These are phyloP conservation scores for Notolepis coatsorum DNA, from an alignment of 2,797 vertebrate genomes.

Conservation along the genomic window DNA sequence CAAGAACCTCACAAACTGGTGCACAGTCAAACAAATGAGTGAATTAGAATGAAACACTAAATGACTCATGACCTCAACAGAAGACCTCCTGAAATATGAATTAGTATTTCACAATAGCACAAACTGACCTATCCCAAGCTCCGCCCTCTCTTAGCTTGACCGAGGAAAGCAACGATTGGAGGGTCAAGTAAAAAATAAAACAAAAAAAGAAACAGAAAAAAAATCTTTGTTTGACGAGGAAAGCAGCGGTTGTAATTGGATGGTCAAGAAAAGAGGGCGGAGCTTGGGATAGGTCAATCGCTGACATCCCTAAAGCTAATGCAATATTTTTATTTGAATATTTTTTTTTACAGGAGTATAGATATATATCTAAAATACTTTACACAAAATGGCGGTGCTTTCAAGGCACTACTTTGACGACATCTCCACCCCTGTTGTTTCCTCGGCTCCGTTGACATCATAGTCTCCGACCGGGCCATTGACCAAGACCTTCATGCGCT, in stretches of 20 bases:
- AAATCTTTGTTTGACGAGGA: no score
- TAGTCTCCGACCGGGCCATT: conserved; percentile 93
- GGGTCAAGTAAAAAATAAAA: no score
- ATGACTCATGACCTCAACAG: conserved; percentile 36
- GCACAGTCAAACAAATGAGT: conserved; percentile 43
- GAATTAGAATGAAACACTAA: conserved; percentile 34
- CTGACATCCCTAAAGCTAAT: conserved; percentile 46
- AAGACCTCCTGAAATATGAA: conserved; percentile 20
- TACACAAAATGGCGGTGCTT: conserved; percentile 15
- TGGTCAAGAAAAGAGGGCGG: no score
- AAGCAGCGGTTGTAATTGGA: no score
- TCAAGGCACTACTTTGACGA: conserved; percentile 82
- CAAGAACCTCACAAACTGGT: conserved; percentile 9
- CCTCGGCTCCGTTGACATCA: conserved; percentile 88
- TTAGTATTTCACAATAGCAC: conserved; percentile 42
- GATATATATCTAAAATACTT: conserved; percentile 33
- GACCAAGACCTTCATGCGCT: conserved; percentile 92
- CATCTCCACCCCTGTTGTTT: conserved; percentile 90
- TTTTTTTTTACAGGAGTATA: conserved; percentile 55
- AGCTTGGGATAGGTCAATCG: no score
- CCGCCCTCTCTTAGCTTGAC: no score
- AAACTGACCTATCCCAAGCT: no score
- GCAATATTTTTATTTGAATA: conserved; percentile 39
- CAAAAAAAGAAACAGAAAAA: no score
- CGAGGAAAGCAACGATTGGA: no score